A percentile compares a stretch with the other conserved stretches of the same genome.
These are phyloP conservation scores for Cosmorhoe ocellata DNA, from an alignment of 2,888 invertebrate genomes.

Conservation along the genomic window DNA sequence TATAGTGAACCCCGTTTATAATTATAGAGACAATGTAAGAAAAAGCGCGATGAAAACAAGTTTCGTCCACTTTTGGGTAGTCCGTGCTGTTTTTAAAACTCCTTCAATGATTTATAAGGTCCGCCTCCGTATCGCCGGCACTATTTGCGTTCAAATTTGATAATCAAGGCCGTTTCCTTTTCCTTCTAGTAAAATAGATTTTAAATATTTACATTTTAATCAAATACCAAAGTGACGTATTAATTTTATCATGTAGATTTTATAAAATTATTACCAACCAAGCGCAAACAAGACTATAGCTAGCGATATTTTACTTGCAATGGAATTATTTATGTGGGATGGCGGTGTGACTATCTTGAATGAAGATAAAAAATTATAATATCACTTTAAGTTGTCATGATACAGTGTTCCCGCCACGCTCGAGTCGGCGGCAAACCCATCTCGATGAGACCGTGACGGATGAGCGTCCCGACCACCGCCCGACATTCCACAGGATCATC, in stretches of 20 bases:
- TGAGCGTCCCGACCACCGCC: slow-evolving; percentile 10
- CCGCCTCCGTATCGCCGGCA: neutral
- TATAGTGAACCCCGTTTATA: neutral
- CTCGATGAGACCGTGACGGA: slow-evolving; percentile 25
- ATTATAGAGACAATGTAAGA: no score
- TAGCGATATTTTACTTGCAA: neutral
- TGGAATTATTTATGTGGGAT: neutral
- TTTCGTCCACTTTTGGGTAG: no score
- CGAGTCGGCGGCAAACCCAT: slow-evolving; percentile 22
- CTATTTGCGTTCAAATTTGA: slow-evolving; percentile 6
- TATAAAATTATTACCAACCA: neutral
- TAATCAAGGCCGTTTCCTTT: slow-evolving; percentile 21
- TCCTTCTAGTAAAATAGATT: slow-evolving; percentile 9
- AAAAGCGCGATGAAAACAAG: no score
- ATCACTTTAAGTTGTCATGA: slow-evolving; percentile 29
- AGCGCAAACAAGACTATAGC: neutral
- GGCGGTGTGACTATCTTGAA: slow-evolving; percentile 6
- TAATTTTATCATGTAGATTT: slow-evolving; percentile 4
- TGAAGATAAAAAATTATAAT: slow-evolving; percentile 21
- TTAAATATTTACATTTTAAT: slow-evolving; percentile 8
- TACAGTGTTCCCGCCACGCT: slow-evolving; percentile 15
- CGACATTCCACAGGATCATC: slow-evolving; percentile 23
- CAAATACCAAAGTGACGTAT: slow-evolving; percentile 16
- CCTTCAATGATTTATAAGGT: neutral
- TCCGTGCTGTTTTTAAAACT: no score